These are phyloP conservation scores for Drosophila koepferae DNA, from an alignment of 2,888 invertebrate genomes.

Conservation along the genomic window DNA sequence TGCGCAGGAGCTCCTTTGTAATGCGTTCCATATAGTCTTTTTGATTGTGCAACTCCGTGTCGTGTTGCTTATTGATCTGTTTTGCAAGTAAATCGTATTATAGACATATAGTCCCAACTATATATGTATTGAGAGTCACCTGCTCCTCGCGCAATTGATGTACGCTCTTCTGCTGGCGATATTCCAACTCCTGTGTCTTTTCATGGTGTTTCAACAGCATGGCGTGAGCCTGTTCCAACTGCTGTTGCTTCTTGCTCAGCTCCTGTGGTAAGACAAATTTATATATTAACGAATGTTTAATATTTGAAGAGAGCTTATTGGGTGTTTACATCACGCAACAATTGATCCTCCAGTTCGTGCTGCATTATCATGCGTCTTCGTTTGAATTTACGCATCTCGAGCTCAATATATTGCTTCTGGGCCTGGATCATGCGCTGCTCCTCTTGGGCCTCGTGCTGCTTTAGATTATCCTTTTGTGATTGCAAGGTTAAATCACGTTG, in stretches of 20 bases:
- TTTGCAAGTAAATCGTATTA: not conserved
- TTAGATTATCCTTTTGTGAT: constrained; percentile 95
- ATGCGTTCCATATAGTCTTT: constrained; percentile 98
- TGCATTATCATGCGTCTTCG: constrained; percentile 94
- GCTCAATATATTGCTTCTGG: constrained; percentile 95
- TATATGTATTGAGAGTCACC: constrained; percentile 83
- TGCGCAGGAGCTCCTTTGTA: constrained; percentile 97
- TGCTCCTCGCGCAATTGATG: constrained; percentile 96
- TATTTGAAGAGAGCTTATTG: not conserved
- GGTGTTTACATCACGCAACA: constrained; percentile 92
- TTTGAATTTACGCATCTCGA: constrained; percentile 96
- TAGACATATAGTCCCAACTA: not conserved
- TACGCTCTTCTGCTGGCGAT: constrained; percentile 97
- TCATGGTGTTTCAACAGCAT: constrained; percentile 98
- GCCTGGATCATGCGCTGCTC: constrained; percentile 94
- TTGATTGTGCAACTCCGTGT: constrained; percentile 97
- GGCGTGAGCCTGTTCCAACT: constrained; percentile 96
- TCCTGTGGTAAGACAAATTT: constrained; percentile 87
- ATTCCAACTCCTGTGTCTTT: constrained; percentile 97
- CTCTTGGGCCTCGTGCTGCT: constrained; percentile 95
- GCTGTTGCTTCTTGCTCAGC: constrained; percentile 96
- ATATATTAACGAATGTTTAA: not conserved
- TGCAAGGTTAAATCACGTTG: constrained; percentile 96
- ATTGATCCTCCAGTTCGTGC: constrained; percentile 95
- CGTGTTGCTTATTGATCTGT: constrained; percentile 93